phyloP scores from a whole-genome alignment of 1,140 invertebrate genomes.

The Notospermus geniculatus region DNA sequence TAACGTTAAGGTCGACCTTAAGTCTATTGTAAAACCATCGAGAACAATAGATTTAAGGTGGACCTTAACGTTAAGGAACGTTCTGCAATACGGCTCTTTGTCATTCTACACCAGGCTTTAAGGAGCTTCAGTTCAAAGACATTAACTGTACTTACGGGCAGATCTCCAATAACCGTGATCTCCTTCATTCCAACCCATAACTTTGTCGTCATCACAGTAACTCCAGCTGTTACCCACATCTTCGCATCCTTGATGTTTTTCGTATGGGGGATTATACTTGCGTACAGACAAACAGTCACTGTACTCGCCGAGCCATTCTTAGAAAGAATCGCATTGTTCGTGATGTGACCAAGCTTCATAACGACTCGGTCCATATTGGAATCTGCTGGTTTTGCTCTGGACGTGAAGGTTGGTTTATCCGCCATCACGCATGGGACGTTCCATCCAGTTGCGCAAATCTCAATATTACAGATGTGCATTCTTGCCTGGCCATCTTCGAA shows the following conservation, averaged over 20 bases:
- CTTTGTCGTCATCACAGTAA: not conserved
- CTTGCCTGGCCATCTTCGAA: not conserved
- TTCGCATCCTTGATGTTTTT: not conserved
- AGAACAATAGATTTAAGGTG: too few species aligned
- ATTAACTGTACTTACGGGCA: too few species aligned
- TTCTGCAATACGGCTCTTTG: too few species aligned
- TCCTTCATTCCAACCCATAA: conserved; percentile 1
- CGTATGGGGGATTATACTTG: not conserved
- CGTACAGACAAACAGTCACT: not conserved
- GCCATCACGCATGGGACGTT: conserved; percentile 26
- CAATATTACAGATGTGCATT: conserved; percentile 5
- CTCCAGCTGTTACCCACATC: not conserved
- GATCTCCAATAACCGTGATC: too few species aligned
- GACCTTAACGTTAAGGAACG: too few species aligned
- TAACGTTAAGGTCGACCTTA: too few species aligned
- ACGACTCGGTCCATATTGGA: not conserved
- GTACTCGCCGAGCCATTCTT: not conserved
- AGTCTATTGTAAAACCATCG: too few species aligned
- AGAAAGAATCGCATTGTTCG: conserved; percentile 15
- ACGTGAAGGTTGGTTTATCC: not conserved
- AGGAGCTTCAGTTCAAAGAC: too few species aligned
- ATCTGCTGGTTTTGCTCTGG: not conserved
- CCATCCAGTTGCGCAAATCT: conserved; percentile 24
- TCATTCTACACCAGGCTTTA: too few species aligned
- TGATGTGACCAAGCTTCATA: conserved; percentile 20